A percentile compares a stretch with the other conserved stretches of the same genome.
Evolutionary conservation across 2,113 vertebrate genomes (phyloP).

Genomic region (Archilochus colubris): DNA sequence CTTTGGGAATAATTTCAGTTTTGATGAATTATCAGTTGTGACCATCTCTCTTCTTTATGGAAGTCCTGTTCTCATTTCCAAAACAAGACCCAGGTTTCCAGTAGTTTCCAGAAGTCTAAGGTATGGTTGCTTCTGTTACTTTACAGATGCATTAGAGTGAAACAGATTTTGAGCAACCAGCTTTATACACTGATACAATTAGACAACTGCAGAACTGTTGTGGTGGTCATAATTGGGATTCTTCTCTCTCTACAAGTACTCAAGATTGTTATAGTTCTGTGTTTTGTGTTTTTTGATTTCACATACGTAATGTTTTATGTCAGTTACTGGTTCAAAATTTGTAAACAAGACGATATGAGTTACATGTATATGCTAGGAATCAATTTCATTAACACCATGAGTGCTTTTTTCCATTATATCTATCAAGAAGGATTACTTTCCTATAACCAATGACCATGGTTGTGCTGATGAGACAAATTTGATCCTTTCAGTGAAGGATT

Average conservation of each 20-base stretch:
- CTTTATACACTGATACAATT: not conserved
- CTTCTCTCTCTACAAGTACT: not conserved
- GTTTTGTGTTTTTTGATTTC: not conserved
- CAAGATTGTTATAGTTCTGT: not conserved
- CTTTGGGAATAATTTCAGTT: constrained; percentile 14
- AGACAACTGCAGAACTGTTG: not conserved
- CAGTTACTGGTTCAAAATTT: not conserved
- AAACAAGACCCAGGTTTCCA: not conserved
- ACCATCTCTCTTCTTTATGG: not conserved
- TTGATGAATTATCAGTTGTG: not conserved
- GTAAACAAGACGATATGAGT: not conserved
- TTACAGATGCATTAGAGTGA: not conserved
- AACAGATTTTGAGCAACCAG: not conserved
- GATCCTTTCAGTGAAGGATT: not conserved
- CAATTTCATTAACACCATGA: not conserved
- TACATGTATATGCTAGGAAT: not conserved
- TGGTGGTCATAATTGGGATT: not conserved
- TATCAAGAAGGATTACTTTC: not conserved
- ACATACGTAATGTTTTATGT: not conserved
- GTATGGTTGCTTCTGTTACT: not conserved
- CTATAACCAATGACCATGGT: not conserved
- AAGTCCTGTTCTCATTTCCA: not conserved
- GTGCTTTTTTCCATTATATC: not conserved
- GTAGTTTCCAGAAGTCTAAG: not conserved
- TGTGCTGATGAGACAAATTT: not conserved